phyloP scores from a whole-genome alignment of 2,113 vertebrate genomes.

The Pachyramphus minor region DNA sequence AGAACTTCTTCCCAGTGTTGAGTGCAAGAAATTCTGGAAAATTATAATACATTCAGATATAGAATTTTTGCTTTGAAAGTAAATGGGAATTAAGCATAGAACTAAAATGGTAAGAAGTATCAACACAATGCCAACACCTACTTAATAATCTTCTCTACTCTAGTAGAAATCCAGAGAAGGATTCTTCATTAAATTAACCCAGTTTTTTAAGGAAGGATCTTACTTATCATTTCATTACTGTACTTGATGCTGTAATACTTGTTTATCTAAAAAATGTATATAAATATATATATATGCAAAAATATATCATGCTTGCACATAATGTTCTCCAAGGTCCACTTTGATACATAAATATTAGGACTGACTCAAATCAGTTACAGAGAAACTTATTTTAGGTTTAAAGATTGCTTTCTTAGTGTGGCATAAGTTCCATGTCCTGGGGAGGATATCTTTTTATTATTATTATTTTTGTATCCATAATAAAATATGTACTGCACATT shows the following conservation, averaged over 20 bases:
- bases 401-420: not conserved
- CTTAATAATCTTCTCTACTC: not conserved
- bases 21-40: not conserved
- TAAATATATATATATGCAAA: too few species aligned
- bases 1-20: not conserved
- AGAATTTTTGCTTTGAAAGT: not conserved
- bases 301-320: not conserved
- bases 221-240: not conserved
- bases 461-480: not conserved
- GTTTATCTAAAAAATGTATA: not conserved
- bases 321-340: not conserved
- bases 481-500: not conserved
- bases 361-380: not conserved
- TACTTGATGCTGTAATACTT: not conserved
- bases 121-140: not conserved
- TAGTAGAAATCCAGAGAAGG: not conserved
- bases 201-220: not conserved
- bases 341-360: not conserved
- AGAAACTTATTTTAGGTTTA: not conserved
- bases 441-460: not conserved
- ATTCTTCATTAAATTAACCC: not conserved
- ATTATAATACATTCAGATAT: not conserved
- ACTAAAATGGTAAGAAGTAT: not conserved
- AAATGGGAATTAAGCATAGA: not conserved
- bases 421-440: not conserved